These are phyloP conservation scores for Trissolcus brochymenae DNA, from an alignment of 2,888 invertebrate genomes.

Conservation along the genomic window DNA sequence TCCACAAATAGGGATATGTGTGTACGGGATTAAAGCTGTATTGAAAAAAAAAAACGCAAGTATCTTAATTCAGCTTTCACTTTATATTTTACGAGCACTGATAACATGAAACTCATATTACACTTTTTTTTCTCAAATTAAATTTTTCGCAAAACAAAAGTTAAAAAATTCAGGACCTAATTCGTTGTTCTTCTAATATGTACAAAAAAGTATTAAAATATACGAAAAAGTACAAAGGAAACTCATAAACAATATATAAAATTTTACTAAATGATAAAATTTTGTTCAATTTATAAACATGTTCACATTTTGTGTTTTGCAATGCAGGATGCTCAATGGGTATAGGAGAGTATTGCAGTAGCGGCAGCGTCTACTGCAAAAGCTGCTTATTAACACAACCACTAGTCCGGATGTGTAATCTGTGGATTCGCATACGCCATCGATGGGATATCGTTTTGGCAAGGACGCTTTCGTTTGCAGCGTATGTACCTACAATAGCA, in stretches of 20 bases:
- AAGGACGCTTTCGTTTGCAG: conserved; percentile 58
- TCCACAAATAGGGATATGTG: conserved; percentile 37
- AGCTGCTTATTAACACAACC: conserved; percentile 53
- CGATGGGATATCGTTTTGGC: conserved; percentile 58
- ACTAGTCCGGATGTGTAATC: conserved; percentile 49
- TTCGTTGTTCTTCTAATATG: too few species aligned
- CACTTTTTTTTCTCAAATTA: too few species aligned
- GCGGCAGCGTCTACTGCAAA: conserved; percentile 41
- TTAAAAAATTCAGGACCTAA: too few species aligned
- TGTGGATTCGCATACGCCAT: conserved; percentile 54
- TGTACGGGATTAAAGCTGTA: conserved; percentile 36
- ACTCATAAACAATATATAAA: too few species aligned
- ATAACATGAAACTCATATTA: conserved; percentile 27
- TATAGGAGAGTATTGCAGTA: conserved; percentile 46
- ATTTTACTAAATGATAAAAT: too few species aligned
- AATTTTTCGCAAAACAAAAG: too few species aligned
- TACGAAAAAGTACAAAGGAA: too few species aligned
- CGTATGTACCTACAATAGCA: conserved; percentile 62
- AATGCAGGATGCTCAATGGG: conserved; percentile 23
- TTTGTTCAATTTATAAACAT: too few species aligned
- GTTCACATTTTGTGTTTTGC: conserved; percentile 46
- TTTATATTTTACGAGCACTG: conserved; percentile 29
- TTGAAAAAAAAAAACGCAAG: conserved; percentile 24
- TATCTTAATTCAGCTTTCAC: conserved; percentile 40
- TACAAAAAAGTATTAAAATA: too few species aligned